Evolutionary conservation across 2,888 invertebrate species (phyloP).

Genomic region (Lingula anatina): DNA sequence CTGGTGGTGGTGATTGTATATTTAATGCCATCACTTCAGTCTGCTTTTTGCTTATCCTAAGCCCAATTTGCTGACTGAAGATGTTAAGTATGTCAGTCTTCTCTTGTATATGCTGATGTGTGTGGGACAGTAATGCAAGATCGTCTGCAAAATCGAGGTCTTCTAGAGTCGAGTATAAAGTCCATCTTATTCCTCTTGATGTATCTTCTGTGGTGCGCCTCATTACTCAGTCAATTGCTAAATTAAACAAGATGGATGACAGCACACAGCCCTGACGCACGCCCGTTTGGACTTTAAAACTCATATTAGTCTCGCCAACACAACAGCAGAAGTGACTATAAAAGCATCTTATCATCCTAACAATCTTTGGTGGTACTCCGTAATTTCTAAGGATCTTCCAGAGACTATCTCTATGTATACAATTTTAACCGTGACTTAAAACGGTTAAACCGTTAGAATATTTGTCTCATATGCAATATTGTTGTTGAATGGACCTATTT

Average conservation of each 20-base stretch:
- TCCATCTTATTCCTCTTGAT: conserved; percentile 6
- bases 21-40: too few relatives aligned
- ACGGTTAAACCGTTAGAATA: too few relatives aligned
- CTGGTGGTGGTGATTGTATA: too few relatives aligned
- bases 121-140: conserved; percentile 5
- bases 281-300: conserved; percentile 10
- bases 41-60: too few relatives aligned
- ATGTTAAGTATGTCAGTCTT: too few relatives aligned
- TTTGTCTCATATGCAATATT: too few relatives aligned
- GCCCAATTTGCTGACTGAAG: too few relatives aligned
- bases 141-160: conserved; percentile 8
- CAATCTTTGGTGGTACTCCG: conserved; percentile 6
- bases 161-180: conserved; percentile 1
- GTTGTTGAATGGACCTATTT: too few relatives aligned
- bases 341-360: conserved; percentile 4
- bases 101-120: conserved; percentile 1
- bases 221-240: conserved; percentile 9
- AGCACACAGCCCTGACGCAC: conserved; percentile 10
- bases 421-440: too few relatives aligned
- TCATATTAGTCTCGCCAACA: conserved; percentile 1
- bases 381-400: conserved; percentile 9
- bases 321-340: conserved; percentile 6
- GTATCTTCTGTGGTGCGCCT: conserved; percentile 2
- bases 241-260: conserved; percentile 3
- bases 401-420: conserved; percentile 9